Conservation (phyloP, 2,113 vertebrate genomes). For the Siniperca chuatsi region DNA sequence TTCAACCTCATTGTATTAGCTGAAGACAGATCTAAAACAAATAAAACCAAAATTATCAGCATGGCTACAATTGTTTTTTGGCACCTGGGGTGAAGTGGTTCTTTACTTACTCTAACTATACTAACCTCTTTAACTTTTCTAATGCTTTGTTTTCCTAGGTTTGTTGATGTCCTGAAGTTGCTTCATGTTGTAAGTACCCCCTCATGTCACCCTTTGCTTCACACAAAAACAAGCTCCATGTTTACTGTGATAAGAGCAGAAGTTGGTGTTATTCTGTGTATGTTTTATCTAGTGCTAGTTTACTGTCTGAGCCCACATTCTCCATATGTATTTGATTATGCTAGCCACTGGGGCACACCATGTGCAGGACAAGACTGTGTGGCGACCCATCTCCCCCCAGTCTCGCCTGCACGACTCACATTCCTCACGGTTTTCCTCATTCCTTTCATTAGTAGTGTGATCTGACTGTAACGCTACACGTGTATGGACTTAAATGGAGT, state of each 20-base stretch:
- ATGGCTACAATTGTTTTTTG: not conserved
- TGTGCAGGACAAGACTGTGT: slow-evolving; percentile 12
- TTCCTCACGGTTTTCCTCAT: slow-evolving; percentile 47
- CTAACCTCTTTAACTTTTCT: not conserved
- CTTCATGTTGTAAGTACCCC: slow-evolving; percentile 95
- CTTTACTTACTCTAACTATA: not conserved
- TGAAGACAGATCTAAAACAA: not conserved
- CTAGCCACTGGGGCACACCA: slow-evolving; percentile 41
- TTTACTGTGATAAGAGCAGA: slow-evolving; percentile 21
- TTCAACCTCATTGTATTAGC: not conserved
- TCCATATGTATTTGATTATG: slow-evolving; percentile 71
- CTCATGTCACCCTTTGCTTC: not conserved
- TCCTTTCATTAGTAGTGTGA: not conserved
- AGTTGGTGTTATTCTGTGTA: slow-evolving; percentile 22
- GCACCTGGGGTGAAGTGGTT: not conserved
- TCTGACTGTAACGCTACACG: slow-evolving; percentile 10
- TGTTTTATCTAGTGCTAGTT: slow-evolving; percentile 19
- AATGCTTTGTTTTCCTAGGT: slow-evolving; percentile 81
- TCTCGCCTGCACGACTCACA: slow-evolving; percentile 37
- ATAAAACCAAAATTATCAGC: not conserved
- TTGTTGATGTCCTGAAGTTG: slow-evolving; percentile 97
- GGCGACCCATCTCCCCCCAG: slow-evolving; percentile 29
- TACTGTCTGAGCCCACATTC: slow-evolving; percentile 43
- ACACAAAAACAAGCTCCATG: slow-evolving; percentile 13
- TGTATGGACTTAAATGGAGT: not conserved